Conservation (phyloP, 2,113 vertebrate species). For the Poecile atricapillus region DNA sequence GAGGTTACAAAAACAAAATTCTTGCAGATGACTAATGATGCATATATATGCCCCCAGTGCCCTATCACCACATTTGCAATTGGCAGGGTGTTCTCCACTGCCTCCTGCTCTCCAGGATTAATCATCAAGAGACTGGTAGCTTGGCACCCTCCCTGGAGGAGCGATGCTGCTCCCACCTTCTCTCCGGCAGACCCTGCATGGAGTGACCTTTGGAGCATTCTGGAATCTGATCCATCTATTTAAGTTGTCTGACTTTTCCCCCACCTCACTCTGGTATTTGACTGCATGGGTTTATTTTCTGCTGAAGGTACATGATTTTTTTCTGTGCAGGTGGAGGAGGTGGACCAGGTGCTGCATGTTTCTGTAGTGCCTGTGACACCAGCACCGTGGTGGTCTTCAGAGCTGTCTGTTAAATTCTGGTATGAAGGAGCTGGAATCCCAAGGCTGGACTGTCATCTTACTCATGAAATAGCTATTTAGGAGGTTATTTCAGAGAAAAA, state of each 20-base stretch:
- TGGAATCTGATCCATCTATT: slow-evolving; percentile 24
- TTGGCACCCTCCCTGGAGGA: slow-evolving; percentile 7
- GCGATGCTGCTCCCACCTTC: background rate
- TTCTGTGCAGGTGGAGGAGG: background rate
- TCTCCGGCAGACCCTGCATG: background rate
- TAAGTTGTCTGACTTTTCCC: background rate
- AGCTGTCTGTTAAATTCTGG: background rate
- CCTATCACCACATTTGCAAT: slow-evolving; percentile 37
- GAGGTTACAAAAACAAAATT: slow-evolving; percentile 74
- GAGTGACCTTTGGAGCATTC: background rate
- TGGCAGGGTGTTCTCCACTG: background rate
- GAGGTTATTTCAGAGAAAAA: background rate
- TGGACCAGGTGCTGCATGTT: background rate
- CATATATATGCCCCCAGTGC: slow-evolving; percentile 52
- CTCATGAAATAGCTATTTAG: background rate
- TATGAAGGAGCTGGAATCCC: background rate
- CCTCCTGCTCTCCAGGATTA: slow-evolving; percentile 31
- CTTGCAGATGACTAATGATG: slow-evolving; percentile 65
- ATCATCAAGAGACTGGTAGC: slow-evolving; percentile 19
- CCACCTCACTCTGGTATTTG: slow-evolving; percentile 19
- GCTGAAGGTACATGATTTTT: background rate
- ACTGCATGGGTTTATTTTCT: background rate
- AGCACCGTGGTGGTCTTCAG: background rate
- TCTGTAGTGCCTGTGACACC: background rate
- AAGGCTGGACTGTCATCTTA: background rate